Evolutionary conservation across 2,113 vertebrate species (phyloP).

Genomic region (Oncorhynchus gorbuscha): DNA sequence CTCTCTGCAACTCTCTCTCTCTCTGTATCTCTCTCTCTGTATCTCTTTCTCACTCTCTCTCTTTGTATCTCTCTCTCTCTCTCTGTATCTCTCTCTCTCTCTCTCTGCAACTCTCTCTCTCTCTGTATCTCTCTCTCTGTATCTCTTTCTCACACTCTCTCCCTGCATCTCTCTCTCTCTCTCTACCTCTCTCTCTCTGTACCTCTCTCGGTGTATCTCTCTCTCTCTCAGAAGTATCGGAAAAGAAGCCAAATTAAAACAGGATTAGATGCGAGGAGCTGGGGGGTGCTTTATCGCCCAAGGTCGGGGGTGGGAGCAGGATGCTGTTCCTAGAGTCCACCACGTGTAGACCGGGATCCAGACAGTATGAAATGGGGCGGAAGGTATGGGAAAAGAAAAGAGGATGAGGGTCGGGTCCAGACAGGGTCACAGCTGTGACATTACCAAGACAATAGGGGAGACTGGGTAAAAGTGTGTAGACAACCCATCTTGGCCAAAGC

Average conservation of each 20-base stretch:
- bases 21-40: too few relatives aligned
- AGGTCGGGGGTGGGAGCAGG: background rate
- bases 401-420: conserved; percentile 57
- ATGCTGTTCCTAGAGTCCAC: conserved; percentile 33
- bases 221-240: too few relatives aligned
- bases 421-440: conserved; percentile 77
- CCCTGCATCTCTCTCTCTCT: too few relatives aligned
- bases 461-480: conserved; percentile 66
- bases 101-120: too few relatives aligned
- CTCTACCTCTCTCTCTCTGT: too few relatives aligned
- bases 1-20: too few relatives aligned
- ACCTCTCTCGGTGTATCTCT: too few relatives aligned
- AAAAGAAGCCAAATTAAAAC: conserved; percentile 50
- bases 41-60: too few relatives aligned
- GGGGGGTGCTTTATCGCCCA: conserved; percentile 16
- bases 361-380: conserved; percentile 73
- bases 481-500: conserved; percentile 66
- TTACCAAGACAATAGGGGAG: conserved; percentile 59
- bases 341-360: conserved; percentile 50
- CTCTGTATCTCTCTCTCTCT: too few relatives aligned
- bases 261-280: conserved; percentile 44
- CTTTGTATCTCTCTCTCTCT: too few relatives aligned
- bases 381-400: conserved; percentile 69
- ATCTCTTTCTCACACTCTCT: too few relatives aligned
- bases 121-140: too few relatives aligned